Evolutionary conservation across 2,797 vertebrate species (phyloP), one percentile per base, ranked within the genome.

Genomic region (Halcyon badia): DNA sequence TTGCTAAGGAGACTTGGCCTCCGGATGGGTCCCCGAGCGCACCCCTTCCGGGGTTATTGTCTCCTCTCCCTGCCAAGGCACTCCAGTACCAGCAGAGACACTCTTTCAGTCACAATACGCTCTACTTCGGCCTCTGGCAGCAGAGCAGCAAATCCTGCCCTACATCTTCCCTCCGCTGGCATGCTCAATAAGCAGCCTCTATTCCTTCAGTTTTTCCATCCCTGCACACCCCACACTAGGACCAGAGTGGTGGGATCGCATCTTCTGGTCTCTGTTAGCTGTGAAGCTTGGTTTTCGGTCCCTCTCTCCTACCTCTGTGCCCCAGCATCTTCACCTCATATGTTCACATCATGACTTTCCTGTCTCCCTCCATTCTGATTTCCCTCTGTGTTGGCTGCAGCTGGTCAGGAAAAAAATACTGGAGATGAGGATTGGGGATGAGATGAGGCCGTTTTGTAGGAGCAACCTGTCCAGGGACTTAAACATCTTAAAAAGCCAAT

Each of bases 1-100:
- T 97, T 97, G 96, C 96, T 91, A 95, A 71, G 96, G 96, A 97
- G 96, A 97, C 75, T 96, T 95, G 96, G 96, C 96, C 94, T 80
- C 4, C 3, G 49, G 33, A 6, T 73, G 69, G 79, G 42, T 54
- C 75, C 83, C 66, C 33, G 41, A 58, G 72, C 85, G 94, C 87
- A 51, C 79, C 84, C 91, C 48, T 96, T 97, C 96, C 94, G 91
- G 92, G 76, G 52, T 26, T 91, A 75, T 87, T 97, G 96, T 97
- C 95, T 94, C 41, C 79, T 65, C 30, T 75, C 76, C 87, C 61
- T 94, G 95, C 94, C 94, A 90, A 61, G 70, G 61, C 87, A 33
- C 96, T 87, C 86, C 90, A 42, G 94, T 61, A 56, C 84, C 4
- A 21, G 92, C 94, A 94, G 72, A 86, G 71, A 56, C 60, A 8